These are phyloP conservation scores for Parelbella ahira DNA, from an alignment of 2,888 invertebrate species.

Conservation along the genomic window DNA sequence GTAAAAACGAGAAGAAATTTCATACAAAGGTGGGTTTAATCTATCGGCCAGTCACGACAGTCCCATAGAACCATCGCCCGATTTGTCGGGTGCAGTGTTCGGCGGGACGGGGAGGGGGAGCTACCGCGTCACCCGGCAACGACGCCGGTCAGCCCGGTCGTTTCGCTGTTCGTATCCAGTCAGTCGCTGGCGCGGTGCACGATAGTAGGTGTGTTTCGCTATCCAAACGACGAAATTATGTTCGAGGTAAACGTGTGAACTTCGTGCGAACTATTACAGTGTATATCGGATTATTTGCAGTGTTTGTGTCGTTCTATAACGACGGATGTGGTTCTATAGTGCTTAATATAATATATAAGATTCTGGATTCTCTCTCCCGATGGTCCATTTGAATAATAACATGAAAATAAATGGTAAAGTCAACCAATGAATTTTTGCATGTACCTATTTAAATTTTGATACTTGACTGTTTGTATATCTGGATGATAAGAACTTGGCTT, in stretches of 20 bases:
- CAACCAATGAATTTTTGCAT: slow-evolving; percentile 55
- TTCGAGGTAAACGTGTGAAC: slow-evolving; percentile 51
- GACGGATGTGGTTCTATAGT: slow-evolving; percentile 57
- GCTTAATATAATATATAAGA: slow-evolving; percentile 41
- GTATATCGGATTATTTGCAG: slow-evolving; percentile 66
- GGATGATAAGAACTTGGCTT: slow-evolving; percentile 71
- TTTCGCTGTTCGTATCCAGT: slow-evolving; percentile 41
- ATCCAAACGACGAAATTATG: slow-evolving; percentile 30
- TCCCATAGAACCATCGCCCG: slow-evolving; percentile 52
- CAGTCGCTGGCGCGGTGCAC: slow-evolving; percentile 44
- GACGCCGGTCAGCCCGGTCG: slow-evolving; percentile 35
- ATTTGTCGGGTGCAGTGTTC: slow-evolving; percentile 57
- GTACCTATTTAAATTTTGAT: slow-evolving; percentile 51
- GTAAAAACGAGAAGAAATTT: slow-evolving; percentile 61
- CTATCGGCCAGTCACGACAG: slow-evolving; percentile 56
- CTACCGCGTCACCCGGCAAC: slow-evolving; percentile 47
- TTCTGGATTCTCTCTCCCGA: slow-evolving; percentile 61
- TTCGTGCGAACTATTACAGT: slow-evolving; percentile 46
- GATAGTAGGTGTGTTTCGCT: slow-evolving; percentile 37
- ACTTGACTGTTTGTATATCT: slow-evolving; percentile 50
- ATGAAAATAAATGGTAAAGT: slow-evolving; percentile 79
- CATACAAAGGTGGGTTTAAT: slow-evolving; percentile 57
- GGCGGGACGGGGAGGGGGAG: slow-evolving; percentile 35
- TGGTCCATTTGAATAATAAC: slow-evolving; percentile 78
- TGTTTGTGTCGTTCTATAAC: slow-evolving; percentile 62